These are phyloP conservation scores for Conger conger DNA, from an alignment of 2,113 vertebrate species.

Conservation along the genomic window DNA sequence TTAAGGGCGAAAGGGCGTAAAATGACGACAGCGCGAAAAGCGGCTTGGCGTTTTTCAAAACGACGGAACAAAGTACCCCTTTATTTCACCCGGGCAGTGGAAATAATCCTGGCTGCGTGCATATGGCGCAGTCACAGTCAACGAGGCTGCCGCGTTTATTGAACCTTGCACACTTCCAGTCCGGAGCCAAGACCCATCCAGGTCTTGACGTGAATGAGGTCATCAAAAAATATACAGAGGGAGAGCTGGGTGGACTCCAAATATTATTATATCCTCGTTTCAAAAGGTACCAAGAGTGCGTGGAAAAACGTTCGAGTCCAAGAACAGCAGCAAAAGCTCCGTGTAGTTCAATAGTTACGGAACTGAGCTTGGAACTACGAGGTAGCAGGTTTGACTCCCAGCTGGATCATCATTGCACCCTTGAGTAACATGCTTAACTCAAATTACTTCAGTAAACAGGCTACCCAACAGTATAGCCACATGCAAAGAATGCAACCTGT, in stretches of 20 bases:
- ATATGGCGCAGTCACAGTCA: slow-evolving; percentile 6
- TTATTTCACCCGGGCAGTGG: slow-evolving; percentile 21
- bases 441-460: no score
- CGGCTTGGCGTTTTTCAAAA: slow-evolving; percentile 17
- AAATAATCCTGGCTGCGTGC: slow-evolving; percentile 27
- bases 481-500: no score
- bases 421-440: no score
- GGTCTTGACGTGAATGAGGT: slow-evolving; percentile 23
- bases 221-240: slow-evolving; percentile 21
- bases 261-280: slow-evolving; percentile 30
- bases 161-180: slow-evolving; percentile 25
- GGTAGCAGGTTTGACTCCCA: no score
- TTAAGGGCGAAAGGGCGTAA: slow-evolving; percentile 21
- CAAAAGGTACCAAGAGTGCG: slow-evolving; percentile 33
- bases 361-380: no score
- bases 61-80: slow-evolving; percentile 35
- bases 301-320: not conserved
- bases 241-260: slow-evolving; percentile 26
- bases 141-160: slow-evolving; percentile 29
- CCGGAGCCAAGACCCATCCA: slow-evolving; percentile 1
- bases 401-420: no score
- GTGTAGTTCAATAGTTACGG: no score
- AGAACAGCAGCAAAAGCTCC: not conserved
- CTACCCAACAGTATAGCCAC: no score
- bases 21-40: slow-evolving; percentile 35